phyloP scores from a whole-genome alignment of 2,888 invertebrate species.

The Protophormia terraenovae region DNA sequence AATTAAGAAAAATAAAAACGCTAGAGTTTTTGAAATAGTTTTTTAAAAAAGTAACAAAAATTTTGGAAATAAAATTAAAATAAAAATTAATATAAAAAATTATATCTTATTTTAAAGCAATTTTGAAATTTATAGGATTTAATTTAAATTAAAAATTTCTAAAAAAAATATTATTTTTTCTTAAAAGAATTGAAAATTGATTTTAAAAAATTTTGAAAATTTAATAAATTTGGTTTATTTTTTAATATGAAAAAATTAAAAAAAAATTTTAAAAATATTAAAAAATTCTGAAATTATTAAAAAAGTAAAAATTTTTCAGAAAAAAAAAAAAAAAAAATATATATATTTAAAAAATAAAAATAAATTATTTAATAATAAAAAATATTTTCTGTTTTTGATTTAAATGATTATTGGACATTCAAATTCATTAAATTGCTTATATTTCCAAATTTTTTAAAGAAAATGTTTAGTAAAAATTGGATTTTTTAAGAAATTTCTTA shows the following conservation, averaged over 20 bases:
- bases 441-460: neutral
- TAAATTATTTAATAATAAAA: neutral
- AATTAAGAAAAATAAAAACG: constrained; percentile 27
- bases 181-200: neutral
- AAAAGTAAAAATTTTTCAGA: neutral
- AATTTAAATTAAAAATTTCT: neutral
- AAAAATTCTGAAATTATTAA: neutral
- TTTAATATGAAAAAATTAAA: too few relatives aligned
- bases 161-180: neutral
- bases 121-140: neutral
- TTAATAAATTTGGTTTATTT: too few relatives aligned
- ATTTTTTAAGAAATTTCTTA: neutral
- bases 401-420: too few relatives aligned
- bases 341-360: neutral
- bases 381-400: too few relatives aligned
- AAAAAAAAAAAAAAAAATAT: neutral
- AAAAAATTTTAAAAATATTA: neutral
- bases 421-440: too few relatives aligned
- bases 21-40: constrained; percentile 27
- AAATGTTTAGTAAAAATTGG: neutral
- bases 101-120: neutral
- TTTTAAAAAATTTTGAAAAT: neutral
- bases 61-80: neutral
- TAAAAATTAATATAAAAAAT: neutral
- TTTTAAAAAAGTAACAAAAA: neutral